Evolutionary conservation across 2,797 vertebrate species (phyloP), one percentile per base, ranked within the genome.

Genomic region (Leptodactylus fallax): DNA sequence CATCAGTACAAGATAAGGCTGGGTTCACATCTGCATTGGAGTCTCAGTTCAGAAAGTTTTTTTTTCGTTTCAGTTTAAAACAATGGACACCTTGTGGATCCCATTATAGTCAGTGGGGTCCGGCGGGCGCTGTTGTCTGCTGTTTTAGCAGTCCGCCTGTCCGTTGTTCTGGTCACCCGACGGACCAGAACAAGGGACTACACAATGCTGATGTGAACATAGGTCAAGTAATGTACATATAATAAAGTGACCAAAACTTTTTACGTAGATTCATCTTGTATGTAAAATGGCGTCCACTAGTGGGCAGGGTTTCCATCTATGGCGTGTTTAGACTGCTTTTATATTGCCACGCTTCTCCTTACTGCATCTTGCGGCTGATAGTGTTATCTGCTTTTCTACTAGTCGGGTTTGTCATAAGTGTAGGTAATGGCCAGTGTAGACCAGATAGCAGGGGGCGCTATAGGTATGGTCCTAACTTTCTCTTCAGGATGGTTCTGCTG

Each of bases 321-420:
- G 11, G 27, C 0, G 14, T 69, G 3, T 80, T 6, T 53, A 79
- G 81, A 11, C 17, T 55, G 74, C 51, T 78, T 71, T 55, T 82
- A 16, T 77, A 55, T 27, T 61, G 8, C 53, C 27, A 51, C 60
- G 82, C 87, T 88, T 81, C 45, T 67, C 58, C 23, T 45, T 77
- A 55, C 14, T 49, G 58, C 79, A 61, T 21, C 74, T 67, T 67
- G 67, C 69, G 84, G 79, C 88, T 86, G n/a, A 69, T 67, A 56
- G 67, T 63, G 71, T 36, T 36, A 36, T 53, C 67, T 53, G 84
- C 79, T 85, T 67, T 51, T 14, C 76, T 27, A 12, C 63, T 65
- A 87, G 49, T 47, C 25, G 51, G 58, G 14, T 23, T 61, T 53
- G 36, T 53, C 9, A 0, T 17, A 13, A 53, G 23, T 16, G 10